A percentile compares a stretch with the other conserved stretches of the same genome.
Evolutionary conservation across 2,797 vertebrate genomes (phyloP).

Genomic region (Melanotaenia nigrans): DNA sequence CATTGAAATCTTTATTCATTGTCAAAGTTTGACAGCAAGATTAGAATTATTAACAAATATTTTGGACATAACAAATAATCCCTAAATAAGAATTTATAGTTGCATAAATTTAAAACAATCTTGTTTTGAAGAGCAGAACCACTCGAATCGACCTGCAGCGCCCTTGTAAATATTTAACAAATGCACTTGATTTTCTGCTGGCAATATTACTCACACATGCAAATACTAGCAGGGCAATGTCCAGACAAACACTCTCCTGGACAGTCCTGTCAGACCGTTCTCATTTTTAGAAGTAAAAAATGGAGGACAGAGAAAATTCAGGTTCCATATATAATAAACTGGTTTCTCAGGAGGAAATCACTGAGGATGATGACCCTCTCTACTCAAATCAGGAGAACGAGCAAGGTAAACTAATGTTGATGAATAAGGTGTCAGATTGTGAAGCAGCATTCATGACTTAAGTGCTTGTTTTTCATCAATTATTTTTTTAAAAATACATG

Average conservation of each 20-base stretch:
- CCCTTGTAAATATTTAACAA: slow-evolving; percentile 72
- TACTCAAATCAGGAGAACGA: slow-evolving; percentile 45
- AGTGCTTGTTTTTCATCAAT: background rate
- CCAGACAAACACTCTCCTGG: slow-evolving; percentile 52
- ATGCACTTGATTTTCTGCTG: slow-evolving; percentile 53
- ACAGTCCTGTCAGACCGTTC: slow-evolving; percentile 12
- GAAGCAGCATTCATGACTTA: background rate
- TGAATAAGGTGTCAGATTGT: background rate
- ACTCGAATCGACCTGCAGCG: background rate
- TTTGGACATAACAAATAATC: too few species aligned
- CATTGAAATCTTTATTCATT: background rate
- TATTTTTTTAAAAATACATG: background rate
- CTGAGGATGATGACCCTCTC: slow-evolving; percentile 35
- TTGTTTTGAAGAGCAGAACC: background rate
- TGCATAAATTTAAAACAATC: background rate
- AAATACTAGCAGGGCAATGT: slow-evolving; percentile 64
- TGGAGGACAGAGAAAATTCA: slow-evolving; percentile 51
- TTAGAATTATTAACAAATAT: background rate
- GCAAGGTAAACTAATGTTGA: slow-evolving; percentile 27
- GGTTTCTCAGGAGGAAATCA: slow-evolving; percentile 32
- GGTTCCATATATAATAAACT: slow-evolving; percentile 51
- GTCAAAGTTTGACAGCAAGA: background rate
- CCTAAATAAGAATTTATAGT: background rate
- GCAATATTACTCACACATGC: slow-evolving; percentile 31
- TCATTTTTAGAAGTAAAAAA: slow-evolving; percentile 44